Percentiles rank a stretch among this genome's conserved stretches.
Evolutionary conservation across 2,113 vertebrate genomes (phyloP).

Genomic region (Ariopsis seemanni): DNA sequence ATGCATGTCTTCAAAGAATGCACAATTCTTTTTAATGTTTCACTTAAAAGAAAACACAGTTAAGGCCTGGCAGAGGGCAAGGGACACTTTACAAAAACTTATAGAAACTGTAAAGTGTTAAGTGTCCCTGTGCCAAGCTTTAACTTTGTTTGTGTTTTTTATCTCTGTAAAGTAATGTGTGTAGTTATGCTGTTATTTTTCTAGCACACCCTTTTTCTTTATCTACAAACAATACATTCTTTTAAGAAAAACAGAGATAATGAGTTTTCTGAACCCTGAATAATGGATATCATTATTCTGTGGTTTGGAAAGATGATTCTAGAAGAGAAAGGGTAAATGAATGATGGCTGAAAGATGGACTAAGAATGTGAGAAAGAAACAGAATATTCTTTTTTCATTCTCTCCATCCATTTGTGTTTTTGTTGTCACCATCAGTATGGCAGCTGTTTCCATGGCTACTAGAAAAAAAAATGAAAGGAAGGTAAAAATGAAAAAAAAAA

Average conservation of each 20-base stretch:
- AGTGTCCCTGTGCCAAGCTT: no score
- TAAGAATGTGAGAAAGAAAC: not conserved
- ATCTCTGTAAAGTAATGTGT: not conserved
- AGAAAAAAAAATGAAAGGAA: not conserved
- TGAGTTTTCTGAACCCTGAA: not conserved
- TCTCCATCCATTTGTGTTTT: not conserved
- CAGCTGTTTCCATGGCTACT: conserved; percentile 10
- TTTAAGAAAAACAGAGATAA: not conserved
- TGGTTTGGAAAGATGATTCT: not conserved
- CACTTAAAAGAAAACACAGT: no score
- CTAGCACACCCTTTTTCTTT: no score
- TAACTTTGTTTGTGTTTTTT: no score
- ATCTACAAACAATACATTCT: not conserved
- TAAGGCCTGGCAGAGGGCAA: no score
- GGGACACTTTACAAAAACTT: no score
- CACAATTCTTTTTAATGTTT: no score
- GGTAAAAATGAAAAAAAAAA: not conserved
- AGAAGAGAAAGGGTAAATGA: not conserved
- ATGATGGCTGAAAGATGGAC: not conserved
- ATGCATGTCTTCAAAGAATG: no score
- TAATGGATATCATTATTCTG: not conserved
- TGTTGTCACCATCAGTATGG: conserved; percentile 2
- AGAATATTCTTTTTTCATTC: not conserved
- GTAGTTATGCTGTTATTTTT: not conserved
- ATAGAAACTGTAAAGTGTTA: no score